Conservation (phyloP, 2,113 vertebrate species). For the Leuciscus idus region DNA sequence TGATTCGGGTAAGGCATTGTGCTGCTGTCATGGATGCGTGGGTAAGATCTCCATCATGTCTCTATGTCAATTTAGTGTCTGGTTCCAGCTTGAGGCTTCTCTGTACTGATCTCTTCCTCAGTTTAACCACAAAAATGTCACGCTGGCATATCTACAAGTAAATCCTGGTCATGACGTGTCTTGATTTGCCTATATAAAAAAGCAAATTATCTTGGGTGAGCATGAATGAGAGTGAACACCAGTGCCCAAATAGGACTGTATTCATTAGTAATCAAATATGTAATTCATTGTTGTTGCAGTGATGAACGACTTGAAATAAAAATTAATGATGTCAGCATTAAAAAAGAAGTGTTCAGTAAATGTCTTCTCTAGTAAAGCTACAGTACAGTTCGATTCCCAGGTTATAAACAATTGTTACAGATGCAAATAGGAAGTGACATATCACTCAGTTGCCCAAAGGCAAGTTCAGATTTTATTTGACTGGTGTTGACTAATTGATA, state of each 20-base stretch:
- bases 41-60: neutral
- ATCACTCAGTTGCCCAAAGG: slow-evolving; percentile 42
- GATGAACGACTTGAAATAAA: neutral
- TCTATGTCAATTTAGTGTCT: neutral
- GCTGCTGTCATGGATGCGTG: neutral
- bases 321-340: neutral
- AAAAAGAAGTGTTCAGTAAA: slow-evolving; percentile 2
- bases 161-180: slow-evolving; percentile 41
- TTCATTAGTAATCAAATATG: neutral
- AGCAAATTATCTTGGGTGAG: slow-evolving; percentile 41
- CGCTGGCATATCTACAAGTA: slow-evolving; percentile 39
- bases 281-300: neutral
- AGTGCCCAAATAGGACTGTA: neutral
- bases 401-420: slow-evolving; percentile 39
- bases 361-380: slow-evolving; percentile 22
- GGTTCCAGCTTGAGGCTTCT: slow-evolving; percentile 30
- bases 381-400: slow-evolving; percentile 36
- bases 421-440: slow-evolving; percentile 41
- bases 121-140: slow-evolving; percentile 34
- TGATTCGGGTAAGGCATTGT: neutral
- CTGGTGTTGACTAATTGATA: slow-evolving; percentile 46
- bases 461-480: slow-evolving; percentile 32
- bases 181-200: slow-evolving; percentile 46
- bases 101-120: slow-evolving; percentile 18
- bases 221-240: slow-evolving; percentile 4